These are phyloP conservation scores for Nesogale talazaci DNA, from an alignment of 2,113 vertebrate species.

Conservation along the genomic window DNA sequence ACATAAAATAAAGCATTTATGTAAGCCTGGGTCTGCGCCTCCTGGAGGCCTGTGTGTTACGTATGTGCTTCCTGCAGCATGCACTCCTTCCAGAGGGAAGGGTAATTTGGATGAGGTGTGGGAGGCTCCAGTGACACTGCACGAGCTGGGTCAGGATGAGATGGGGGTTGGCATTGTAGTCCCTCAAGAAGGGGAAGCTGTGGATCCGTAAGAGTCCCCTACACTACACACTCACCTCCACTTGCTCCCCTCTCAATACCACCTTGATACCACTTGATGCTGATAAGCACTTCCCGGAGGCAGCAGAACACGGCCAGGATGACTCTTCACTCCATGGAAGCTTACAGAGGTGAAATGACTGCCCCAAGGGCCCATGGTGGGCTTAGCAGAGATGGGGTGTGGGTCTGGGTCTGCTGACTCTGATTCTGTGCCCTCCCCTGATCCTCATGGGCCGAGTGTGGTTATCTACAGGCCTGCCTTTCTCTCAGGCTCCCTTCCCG, in stretches of 20 bases:
- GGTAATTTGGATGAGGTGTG: not conserved
- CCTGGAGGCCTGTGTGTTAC: not conserved
- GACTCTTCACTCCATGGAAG: not conserved
- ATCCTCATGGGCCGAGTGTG: rapidly evolving
- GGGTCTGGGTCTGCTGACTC: not conserved
- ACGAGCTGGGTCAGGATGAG: not conserved
- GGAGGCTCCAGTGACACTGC: not conserved
- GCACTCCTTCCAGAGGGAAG: not conserved
- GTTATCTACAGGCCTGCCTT: rapidly evolving
- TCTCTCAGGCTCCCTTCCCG: not conserved
- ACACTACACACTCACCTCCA: not conserved
- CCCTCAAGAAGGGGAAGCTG: not conserved
- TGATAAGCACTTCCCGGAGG: too few relatives aligned
- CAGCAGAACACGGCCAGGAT: not conserved
- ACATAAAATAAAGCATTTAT: not conserved
- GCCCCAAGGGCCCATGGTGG: too few relatives aligned
- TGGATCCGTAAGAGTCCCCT: not conserved
- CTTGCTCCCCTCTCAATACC: not conserved
- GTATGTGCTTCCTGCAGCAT: not conserved
- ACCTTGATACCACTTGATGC: not conserved
- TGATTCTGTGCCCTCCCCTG: not conserved
- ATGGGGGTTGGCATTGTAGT: rapidly evolving
- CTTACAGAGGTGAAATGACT: not conserved
- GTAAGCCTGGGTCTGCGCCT: not conserved
- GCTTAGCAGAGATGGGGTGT: not conserved